These are phyloP conservation scores for Acromyrmex heyeri DNA, from an alignment of 1,140 invertebrate species.

Conservation along the genomic window DNA sequence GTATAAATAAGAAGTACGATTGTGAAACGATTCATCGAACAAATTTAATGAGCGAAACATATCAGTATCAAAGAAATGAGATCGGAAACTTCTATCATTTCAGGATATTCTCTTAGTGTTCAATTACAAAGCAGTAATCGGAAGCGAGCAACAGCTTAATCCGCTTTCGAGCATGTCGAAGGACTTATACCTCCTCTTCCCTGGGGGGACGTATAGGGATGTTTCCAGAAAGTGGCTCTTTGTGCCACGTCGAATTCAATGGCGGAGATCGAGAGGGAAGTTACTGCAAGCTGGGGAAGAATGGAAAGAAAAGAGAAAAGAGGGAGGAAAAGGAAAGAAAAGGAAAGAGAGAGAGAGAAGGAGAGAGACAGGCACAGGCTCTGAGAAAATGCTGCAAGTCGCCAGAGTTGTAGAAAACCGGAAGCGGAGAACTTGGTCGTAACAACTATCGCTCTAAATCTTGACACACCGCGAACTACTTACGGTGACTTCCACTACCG, in stretches of 20 bases:
- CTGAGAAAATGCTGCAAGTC: conserved; percentile 63
- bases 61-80: not conserved
- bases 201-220: not conserved
- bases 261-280: conserved; percentile 19
- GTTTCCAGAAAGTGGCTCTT: conserved; percentile 55
- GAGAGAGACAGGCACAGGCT: conserved; percentile 6
- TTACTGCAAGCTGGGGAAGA: not conserved
- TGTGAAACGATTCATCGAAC: not conserved
- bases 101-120: conserved; percentile 38
- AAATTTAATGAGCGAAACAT: not conserved
- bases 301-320: not conserved
- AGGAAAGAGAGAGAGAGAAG: not conserved
- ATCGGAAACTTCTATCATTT: conserved; percentile 26
- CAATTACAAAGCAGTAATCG: conserved; percentile 45
- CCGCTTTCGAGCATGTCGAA: conserved; percentile 37
- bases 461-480: conserved; percentile 75
- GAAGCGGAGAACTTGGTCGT: conserved; percentile 70
- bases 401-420: conserved; percentile 8
- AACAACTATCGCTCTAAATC: conserved; percentile 83
- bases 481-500: conserved; percentile 59
- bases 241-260: conserved; percentile 56
- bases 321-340: not conserved
- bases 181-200: conserved; percentile 12
- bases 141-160: conserved; percentile 56
- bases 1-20: not conserved